phyloP scores from a whole-genome alignment of 2,888 invertebrate genomes.

The Drosophila robusta region DNA sequence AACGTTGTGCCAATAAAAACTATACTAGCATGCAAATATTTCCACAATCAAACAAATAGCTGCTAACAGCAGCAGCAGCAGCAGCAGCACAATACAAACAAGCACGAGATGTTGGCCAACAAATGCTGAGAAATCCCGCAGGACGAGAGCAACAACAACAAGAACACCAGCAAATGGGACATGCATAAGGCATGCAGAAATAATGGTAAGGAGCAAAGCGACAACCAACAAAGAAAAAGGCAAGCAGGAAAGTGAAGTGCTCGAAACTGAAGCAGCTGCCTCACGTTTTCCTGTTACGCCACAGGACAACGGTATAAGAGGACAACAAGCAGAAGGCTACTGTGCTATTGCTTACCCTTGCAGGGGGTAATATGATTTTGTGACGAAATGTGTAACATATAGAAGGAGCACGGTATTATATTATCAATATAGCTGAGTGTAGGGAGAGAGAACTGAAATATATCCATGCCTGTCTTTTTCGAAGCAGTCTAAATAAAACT shows the following conservation, averaged over 20 bases:
- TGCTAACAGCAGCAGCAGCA: slow-evolving; percentile 65
- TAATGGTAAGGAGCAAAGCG: slow-evolving; percentile 52
- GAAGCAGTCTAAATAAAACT: no score
- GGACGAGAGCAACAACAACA: slow-evolving; percentile 44
- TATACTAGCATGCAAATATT: slow-evolving; percentile 80
- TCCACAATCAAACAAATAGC: slow-evolving; percentile 81
- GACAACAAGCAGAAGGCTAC: slow-evolving; percentile 39
- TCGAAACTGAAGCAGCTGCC: slow-evolving; percentile 57
- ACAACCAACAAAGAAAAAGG: slow-evolving; percentile 24
- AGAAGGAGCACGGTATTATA: no score
- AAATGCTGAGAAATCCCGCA: slow-evolving; percentile 58
- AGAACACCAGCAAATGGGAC: slow-evolving; percentile 25
- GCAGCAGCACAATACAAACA: slow-evolving; percentile 54
- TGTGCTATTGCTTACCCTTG: neutral
- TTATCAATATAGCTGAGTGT: neutral
- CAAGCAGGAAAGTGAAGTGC: slow-evolving; percentile 60
- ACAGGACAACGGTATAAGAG: slow-evolving; percentile 56
- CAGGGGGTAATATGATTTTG: neutral
- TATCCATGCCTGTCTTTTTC: no score
- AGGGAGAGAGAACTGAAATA: no score
- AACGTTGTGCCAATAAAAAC: slow-evolving; percentile 80
- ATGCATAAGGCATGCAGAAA: slow-evolving; percentile 75
- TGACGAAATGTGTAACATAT: neutral
- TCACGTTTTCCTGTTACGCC: slow-evolving; percentile 65
- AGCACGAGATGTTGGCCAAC: slow-evolving; percentile 52